Evolutionary conservation across 2,888 invertebrate species (phyloP), one percentile per base, ranked within the genome.

Genomic region (Lycia hirtaria): DNA sequence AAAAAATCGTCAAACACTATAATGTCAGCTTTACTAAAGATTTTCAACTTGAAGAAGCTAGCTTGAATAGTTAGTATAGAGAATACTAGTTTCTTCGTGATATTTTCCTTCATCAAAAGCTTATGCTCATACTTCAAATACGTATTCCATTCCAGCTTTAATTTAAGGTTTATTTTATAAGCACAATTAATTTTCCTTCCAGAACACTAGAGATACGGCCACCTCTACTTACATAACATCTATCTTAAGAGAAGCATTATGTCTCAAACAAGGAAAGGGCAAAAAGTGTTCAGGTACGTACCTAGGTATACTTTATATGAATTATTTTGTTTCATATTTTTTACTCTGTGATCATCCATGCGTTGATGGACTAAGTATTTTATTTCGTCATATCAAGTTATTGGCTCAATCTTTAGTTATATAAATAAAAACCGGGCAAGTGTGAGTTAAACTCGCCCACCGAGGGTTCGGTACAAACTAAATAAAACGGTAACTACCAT

Each of bases 171-270:
- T n/a, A n/a, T n/a, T n/a, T n/a, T n/a, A n/a, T n/a, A n/a, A n/a
- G n/a, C n/a, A n/a, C n/a, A n/a, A n/a, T n/a, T n/a, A n/a, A 17
- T 38, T 47, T 67, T 40, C 33, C 28, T 44, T 88, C 50, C 83
- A 94, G 94, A 91, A 78, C 64, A 87, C 92, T 48, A 91, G 93
- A 76, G 94, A 94, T 63, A 81, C 92, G 30, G 80, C 92, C 7
- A 91, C 93, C 3, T 85, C 87, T 32, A 92, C 92, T 47, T 93
- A 93, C 71, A 87, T 94, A 60, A 88, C 93, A 45, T 88, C 93
- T 12, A 93, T 94, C 72, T 72, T 94, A 56, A 93, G 93, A 73
- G 94, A 94, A 83, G 90, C 93, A 52, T 80, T 94, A 67, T 93
- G 94, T 66, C 88, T 94, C 49, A 93, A 93, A 73, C 92, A 92